Conservation (phyloP, 2,888 invertebrate genomes). For the Torymus aiolomorphi region DNA sequence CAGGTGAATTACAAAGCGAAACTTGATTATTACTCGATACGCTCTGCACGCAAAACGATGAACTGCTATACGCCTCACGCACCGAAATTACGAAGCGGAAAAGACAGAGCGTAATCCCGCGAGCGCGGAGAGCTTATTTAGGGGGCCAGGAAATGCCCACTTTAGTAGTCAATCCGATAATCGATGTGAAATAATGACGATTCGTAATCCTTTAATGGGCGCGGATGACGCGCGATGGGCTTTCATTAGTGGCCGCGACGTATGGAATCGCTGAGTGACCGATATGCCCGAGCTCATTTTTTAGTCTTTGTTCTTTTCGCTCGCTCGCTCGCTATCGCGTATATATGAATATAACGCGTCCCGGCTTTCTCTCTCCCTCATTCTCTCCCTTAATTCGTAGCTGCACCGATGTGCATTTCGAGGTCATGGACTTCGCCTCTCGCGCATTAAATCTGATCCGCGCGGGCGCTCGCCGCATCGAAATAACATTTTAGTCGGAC, state of each 20-base stretch:
- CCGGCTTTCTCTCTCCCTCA: neutral
- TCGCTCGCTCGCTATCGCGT: neutral
- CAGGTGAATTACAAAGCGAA: constrained; percentile 40
- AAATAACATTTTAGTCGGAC: too few species aligned
- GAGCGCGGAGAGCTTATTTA: constrained; percentile 20
- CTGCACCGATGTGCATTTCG: neutral
- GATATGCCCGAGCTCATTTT: neutral
- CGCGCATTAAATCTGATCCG: too few species aligned
- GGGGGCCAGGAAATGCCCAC: constrained; percentile 20
- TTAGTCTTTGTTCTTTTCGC: too few species aligned
- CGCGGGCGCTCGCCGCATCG: too few species aligned
- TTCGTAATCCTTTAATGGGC: constrained; percentile 53
- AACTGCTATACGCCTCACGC: neutral
- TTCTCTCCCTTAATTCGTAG: neutral
- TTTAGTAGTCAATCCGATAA: constrained; percentile 56
- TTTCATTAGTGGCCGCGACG: constrained; percentile 42
- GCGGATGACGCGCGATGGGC: constrained; percentile 10
- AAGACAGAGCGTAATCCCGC: constrained; percentile 17
- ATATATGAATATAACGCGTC: too few species aligned
- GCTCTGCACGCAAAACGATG: neutral
- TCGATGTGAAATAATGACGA: constrained; percentile 55
- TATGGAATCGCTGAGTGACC: constrained; percentile 17
- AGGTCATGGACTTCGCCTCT: neutral
- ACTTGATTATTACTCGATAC: constrained; percentile 43
- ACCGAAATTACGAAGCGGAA: constrained; percentile 22